These are phyloP conservation scores for Platygyra sinensis DNA, from an alignment of 64 coral and sea anemone genomes.

Conservation along the genomic window DNA sequence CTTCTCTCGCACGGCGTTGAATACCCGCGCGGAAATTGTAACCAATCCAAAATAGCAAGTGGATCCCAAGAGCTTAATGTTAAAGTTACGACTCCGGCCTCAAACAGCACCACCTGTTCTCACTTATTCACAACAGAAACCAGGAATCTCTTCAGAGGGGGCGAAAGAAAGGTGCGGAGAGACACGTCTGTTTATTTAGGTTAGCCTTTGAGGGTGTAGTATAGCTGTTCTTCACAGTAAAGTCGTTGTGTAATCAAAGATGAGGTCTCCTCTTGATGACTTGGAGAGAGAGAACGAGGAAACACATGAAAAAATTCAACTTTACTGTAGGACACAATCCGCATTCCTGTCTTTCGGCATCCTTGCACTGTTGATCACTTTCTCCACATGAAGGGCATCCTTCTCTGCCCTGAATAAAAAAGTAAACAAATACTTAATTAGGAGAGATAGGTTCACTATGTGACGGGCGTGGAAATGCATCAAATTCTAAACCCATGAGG, in stretches of 20 bases:
- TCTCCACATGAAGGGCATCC: constrained; percentile 78
- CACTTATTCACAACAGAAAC: too few species aligned
- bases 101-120: too few species aligned
- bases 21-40: not conserved
- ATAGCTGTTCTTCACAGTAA: not conserved
- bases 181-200: too few species aligned
- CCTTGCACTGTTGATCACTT: constrained; percentile 23
- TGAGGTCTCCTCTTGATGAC: not conserved
- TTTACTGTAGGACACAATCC: constrained; percentile 55
- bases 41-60: not conserved
- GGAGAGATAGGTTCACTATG: not conserved
- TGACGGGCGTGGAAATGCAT: not conserved
- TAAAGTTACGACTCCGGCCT: too few species aligned
- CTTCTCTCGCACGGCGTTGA: not conserved
- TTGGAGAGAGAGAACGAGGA: too few species aligned
- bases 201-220: too few species aligned
- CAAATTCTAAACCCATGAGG: not conserved
- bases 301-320: not conserved
- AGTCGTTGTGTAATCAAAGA: not conserved
- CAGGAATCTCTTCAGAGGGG: too few species aligned
- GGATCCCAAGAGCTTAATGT: not conserved
- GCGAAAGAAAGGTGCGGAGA: too few species aligned
- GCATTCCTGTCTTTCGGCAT: constrained; percentile 43
- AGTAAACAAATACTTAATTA: not conserved
- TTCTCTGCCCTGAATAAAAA: constrained; percentile 58